phyloP scores from a whole-genome alignment of 2,113 vertebrate genomes.

The Zapornia atra region DNA sequence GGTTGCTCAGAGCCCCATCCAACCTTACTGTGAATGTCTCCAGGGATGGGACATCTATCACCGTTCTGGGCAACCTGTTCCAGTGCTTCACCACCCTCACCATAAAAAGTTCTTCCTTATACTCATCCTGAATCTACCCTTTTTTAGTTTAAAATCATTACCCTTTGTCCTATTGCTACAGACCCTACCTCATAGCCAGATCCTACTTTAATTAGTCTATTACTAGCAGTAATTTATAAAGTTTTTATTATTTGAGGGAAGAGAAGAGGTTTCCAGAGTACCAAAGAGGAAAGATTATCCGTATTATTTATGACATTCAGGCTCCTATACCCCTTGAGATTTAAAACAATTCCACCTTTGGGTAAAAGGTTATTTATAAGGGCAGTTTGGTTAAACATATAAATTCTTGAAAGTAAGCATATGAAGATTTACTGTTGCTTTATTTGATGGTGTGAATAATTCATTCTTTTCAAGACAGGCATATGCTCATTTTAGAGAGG shows the following conservation, averaged over 20 bases:
- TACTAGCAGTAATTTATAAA: neutral
- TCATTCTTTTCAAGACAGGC: constrained; percentile 39
- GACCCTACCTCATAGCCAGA: neutral
- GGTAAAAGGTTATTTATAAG: constrained; percentile 30
- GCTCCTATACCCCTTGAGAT: neutral
- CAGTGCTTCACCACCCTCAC: neutral
- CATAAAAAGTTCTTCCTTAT: too few species aligned
- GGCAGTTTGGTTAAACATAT: constrained; percentile 15
- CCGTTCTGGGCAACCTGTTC: neutral
- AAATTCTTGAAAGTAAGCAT: constrained; percentile 41
- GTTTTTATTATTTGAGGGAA: neutral
- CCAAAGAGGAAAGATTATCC: neutral
- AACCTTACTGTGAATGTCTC: neutral
- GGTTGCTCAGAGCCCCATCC: neutral
- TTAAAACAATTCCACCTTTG: constrained; percentile 23
- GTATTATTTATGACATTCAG: neutral
- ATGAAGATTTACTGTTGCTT: constrained; percentile 44
- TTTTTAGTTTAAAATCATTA: too few species aligned
- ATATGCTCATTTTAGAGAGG: constrained; percentile 3
- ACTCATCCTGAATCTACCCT: too few species aligned
- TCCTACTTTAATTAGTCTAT: neutral
- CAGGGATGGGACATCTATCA: neutral
- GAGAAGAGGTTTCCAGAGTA: neutral
- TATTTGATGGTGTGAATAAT: constrained; percentile 28
- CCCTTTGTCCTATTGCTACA: too few species aligned